Conservation (phyloP, 2,113 vertebrate genomes). For the Corythornis cristatus region DNA sequence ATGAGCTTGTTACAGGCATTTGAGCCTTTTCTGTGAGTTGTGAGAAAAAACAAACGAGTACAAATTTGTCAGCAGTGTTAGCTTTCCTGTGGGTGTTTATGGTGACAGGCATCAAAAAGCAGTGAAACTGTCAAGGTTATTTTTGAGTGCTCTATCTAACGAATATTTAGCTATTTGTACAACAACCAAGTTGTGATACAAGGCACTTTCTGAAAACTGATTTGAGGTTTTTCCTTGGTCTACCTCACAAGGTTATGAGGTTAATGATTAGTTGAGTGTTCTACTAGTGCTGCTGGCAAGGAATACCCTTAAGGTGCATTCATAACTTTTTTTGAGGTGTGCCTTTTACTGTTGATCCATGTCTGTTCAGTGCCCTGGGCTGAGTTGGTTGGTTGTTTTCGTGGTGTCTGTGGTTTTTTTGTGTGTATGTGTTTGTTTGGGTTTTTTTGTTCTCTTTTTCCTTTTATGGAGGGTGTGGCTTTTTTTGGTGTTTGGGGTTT, state of each 20-base stretch:
- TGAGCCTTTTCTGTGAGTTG: background rate
- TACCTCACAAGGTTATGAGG: background rate
- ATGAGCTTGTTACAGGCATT: background rate
- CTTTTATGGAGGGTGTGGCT: background rate
- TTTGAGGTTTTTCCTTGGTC: background rate
- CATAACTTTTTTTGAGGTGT: background rate
- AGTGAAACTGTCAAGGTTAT: background rate
- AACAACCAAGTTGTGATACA: background rate
- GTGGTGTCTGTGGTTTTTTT: too few species aligned
- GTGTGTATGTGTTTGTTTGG: background rate
- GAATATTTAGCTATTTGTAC: background rate
- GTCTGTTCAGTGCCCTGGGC: background rate
- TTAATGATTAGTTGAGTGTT: constrained; percentile 29
- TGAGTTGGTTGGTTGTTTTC: too few species aligned
- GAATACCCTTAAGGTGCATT: background rate
- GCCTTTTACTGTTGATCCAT: background rate
- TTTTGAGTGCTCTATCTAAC: background rate
- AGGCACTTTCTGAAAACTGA: background rate
- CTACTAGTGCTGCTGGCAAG: background rate
- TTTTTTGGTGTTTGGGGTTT: too few species aligned
- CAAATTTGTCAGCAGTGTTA: background rate
- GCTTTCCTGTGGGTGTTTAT: background rate
- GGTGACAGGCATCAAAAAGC: background rate
- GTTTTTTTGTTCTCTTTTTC: too few species aligned
- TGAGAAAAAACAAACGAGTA: background rate